Percentiles rank a stretch among this genome's conserved stretches.
Conservation (phyloP, 2,113 vertebrate species). For the Sprattus sprattus region DNA sequence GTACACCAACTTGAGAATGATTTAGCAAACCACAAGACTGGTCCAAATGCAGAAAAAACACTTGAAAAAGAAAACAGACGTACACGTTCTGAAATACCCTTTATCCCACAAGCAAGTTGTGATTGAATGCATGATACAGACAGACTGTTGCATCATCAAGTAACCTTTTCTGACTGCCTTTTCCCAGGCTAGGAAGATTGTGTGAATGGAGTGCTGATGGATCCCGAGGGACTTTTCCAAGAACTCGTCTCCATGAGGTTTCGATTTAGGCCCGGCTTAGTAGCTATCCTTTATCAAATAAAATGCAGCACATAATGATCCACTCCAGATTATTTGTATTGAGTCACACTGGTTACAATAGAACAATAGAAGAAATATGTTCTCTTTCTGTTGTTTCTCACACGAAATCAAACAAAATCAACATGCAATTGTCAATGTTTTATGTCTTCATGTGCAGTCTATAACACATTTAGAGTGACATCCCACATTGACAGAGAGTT, state of each 20-base stretch:
- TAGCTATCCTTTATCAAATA: conserved; percentile 42
- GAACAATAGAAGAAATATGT: neutral
- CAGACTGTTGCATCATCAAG: conserved; percentile 42
- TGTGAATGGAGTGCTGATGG: conserved; percentile 44
- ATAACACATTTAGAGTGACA: neutral
- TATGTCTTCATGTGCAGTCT: neutral
- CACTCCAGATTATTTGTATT: neutral
- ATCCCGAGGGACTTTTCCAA: conserved; percentile 45
- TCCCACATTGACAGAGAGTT: neutral
- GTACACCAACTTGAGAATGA: conserved; percentile 48
- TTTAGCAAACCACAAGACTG: conserved; percentile 51
- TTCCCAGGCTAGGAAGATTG: conserved; percentile 46
- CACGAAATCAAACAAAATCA: conserved; percentile 1
- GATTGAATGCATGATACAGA: conserved; percentile 46
- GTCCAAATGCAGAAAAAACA: conserved; percentile 46
- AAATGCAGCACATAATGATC: conserved; percentile 40
- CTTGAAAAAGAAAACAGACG: conserved; percentile 47
- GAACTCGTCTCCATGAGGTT: conserved; percentile 45
- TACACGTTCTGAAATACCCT: conserved; percentile 30
- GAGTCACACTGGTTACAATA: neutral
- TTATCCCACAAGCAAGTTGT: conserved; percentile 35
- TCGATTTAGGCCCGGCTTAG: conserved; percentile 39
- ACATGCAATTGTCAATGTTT: neutral
- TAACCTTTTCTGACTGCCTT: conserved; percentile 43
- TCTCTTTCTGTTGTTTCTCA: neutral